Percentiles rank a stretch among this genome's conserved stretches.
These are phyloP conservation scores for Brachionus rubens DNA, from an alignment of 1,140 invertebrate species.

Conservation along the genomic window DNA sequence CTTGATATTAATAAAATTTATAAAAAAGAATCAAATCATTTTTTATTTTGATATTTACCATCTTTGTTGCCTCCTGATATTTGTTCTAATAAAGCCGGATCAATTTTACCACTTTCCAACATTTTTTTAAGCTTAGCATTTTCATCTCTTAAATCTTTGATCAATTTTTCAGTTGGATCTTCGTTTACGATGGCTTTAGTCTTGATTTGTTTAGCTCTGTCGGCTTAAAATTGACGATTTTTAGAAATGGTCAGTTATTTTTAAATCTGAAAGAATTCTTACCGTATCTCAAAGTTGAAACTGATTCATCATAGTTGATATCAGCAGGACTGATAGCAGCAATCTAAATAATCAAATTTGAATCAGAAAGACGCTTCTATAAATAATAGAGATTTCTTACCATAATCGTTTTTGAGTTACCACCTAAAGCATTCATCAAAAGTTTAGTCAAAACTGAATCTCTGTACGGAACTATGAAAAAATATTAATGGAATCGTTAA, in stretches of 20 bases:
- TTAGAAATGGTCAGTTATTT: not conserved
- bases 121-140: conserved; percentile 58
- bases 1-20: too few species aligned
- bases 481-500: too few species aligned
- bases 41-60: not conserved
- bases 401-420: conserved; percentile 68
- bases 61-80: conserved; percentile 51
- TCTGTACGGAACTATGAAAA: conserved; percentile 60
- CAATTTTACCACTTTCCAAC: conserved; percentile 56
- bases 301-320: conserved; percentile 61
- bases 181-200: conserved; percentile 66
- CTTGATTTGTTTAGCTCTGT: conserved; percentile 67
- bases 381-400: conserved; percentile 64
- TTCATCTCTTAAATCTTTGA: conserved; percentile 62
- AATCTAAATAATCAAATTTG: conserved; percentile 61
- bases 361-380: too few species aligned
- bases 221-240: conserved; percentile 60
- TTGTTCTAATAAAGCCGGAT: conserved; percentile 59
- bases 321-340: conserved; percentile 61
- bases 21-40: too few species aligned
- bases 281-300: conserved; percentile 71
- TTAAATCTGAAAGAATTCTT: not conserved
- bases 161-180: conserved; percentile 64
- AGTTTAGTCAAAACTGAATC: conserved; percentile 65
- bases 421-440: conserved; percentile 64